Percentiles rank a stretch among this genome's conserved stretches.
These are phyloP conservation scores for Hiodon alosoides DNA, from an alignment of 2,113 vertebrate genomes.

Conservation along the genomic window DNA sequence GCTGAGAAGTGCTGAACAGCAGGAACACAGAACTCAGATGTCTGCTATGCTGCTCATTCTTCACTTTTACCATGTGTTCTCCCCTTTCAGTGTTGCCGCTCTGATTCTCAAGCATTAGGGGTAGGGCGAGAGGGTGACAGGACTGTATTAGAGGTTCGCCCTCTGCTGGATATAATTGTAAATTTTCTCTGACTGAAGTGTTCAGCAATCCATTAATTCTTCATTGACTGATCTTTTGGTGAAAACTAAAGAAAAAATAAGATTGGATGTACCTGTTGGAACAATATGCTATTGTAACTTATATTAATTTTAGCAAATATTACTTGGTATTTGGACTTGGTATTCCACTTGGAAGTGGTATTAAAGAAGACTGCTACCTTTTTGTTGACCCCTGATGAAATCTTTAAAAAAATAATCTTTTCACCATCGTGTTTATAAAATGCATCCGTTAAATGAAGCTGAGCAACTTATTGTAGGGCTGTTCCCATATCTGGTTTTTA, in stretches of 20 bases:
- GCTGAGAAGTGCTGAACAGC: background rate
- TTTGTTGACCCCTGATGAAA: too few relatives aligned
- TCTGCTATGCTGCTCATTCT: conserved; percentile 2
- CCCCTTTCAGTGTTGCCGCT: conserved; percentile 1
- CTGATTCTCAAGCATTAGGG: background rate
- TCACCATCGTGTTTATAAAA: too few relatives aligned
- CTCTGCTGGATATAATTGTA: conserved; percentile 14
- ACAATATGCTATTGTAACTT: too few relatives aligned
- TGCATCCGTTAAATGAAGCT: conserved; percentile 37
- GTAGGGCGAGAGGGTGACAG: background rate
- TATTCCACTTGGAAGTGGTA: too few relatives aligned
- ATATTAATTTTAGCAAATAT: too few relatives aligned
- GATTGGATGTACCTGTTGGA: too few relatives aligned
- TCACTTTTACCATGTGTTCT: background rate
- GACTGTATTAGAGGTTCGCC: conserved; percentile 3
- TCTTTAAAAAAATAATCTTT: too few relatives aligned
- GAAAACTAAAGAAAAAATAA: too few relatives aligned
- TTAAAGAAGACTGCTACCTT: too few relatives aligned
- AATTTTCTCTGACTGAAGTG: background rate
- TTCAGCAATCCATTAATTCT: background rate
- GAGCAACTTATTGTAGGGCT: conserved; percentile 47
- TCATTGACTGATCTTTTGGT: background rate
- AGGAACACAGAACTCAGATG: background rate
- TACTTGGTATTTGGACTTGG: too few relatives aligned
- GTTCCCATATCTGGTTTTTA: conserved; percentile 42